These are phyloP conservation scores for Ascaphus truei DNA, from an alignment of 2,113 vertebrate species.

Conservation along the genomic window DNA sequence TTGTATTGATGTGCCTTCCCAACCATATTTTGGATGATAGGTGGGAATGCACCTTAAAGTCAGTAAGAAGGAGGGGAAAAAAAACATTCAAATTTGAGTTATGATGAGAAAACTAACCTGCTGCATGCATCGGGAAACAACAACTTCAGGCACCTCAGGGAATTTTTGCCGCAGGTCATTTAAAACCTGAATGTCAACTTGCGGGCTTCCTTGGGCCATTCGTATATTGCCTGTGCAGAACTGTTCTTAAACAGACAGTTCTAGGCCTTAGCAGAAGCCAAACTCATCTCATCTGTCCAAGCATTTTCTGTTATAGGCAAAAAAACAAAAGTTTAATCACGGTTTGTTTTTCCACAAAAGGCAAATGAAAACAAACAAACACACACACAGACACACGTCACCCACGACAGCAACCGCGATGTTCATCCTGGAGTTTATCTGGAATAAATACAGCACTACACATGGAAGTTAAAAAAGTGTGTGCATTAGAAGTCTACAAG, in stretches of 20 bases:
- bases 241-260: constrained; percentile 70
- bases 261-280: constrained; percentile 71
- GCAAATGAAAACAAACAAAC: no score
- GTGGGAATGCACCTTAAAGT: no score
- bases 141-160: constrained; percentile 95
- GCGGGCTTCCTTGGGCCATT: constrained; percentile 99
- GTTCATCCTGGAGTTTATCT: no score
- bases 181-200: constrained; percentile 98
- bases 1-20: no score
- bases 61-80: neutral
- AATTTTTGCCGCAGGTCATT: constrained; percentile 98
- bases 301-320: constrained; percentile 74
- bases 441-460: no score
- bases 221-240: constrained; percentile 88
- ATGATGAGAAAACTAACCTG: constrained; percentile 79
- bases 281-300: constrained; percentile 77
- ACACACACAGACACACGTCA: no score
- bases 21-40: no score
- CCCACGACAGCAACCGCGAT: no score
- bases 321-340: constrained; percentile 41
- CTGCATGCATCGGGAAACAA: constrained; percentile 97
- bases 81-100: constrained; percentile 24
- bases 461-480: no score
- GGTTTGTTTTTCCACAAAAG: no score
- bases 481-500: no score